Evolutionary conservation across 2,797 vertebrate species (phyloP).

Genomic region (Falco rusticolus): DNA sequence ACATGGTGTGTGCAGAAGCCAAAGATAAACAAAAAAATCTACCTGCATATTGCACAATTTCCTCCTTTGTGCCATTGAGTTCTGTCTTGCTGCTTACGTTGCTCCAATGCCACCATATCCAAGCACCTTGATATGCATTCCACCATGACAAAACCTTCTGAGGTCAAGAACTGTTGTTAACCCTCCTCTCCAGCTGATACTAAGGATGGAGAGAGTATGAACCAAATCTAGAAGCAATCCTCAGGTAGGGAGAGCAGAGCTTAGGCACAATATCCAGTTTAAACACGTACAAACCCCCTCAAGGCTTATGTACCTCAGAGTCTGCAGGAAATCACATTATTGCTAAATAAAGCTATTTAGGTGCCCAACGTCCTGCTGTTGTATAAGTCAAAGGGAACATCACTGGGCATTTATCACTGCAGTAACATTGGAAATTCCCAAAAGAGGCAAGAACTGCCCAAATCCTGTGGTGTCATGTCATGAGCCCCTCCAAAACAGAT

Average conservation of each 20-base stretch:
- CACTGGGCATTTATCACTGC: not conserved
- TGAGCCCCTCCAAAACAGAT: not conserved
- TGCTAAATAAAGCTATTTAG: slow-evolving; percentile 11
- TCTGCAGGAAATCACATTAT: not conserved
- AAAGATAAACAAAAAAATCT: not conserved
- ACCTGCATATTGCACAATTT: not conserved
- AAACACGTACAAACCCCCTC: not conserved
- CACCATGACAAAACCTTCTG: not conserved
- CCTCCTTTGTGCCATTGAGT: not conserved
- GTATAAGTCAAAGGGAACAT: not conserved
- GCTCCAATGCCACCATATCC: not conserved
- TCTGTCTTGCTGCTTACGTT: not conserved
- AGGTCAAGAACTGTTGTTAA: not conserved
- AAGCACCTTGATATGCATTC: not conserved
- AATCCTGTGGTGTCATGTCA: not conserved
- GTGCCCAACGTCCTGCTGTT: not conserved
- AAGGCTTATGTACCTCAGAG: not conserved
- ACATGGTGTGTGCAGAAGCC: not conserved
- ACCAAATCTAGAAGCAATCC: not conserved
- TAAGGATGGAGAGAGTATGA: not conserved
- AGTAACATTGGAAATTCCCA: not conserved
- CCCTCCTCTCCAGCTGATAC: not conserved
- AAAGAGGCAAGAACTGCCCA: not conserved
- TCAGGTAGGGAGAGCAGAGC: not conserved
- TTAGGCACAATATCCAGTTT: not conserved